Base-by-base conservation (phyloP, 2,888 invertebrate genomes). In the Dryobota labecula region DNA sequence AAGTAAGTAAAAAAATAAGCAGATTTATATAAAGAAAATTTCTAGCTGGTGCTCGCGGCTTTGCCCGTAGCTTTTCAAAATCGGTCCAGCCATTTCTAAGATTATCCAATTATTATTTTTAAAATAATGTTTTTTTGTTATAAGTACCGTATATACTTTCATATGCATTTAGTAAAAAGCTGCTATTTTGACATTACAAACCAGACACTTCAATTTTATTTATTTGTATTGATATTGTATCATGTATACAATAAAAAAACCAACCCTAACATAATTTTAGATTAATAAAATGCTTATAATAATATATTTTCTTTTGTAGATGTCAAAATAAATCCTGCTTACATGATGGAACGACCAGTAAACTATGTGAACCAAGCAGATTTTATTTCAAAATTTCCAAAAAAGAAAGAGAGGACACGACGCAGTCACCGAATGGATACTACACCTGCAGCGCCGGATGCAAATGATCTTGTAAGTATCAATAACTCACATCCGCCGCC, bases 311-410 rank as follows among this genome's bases (percentile, higher is more conserved):
- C 41, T 61, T 57, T 92, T 90, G 8, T 87, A 92, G 94, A 94
- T 71, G 90, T 96, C 11, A 88, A 84, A 69, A 93, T 97, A 0
- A 91, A 96, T 75, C 64, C 86, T 20, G 83, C 75, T 5, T 97
- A 97, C 84, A 82, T 92, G 63, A 47, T 82, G 1, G 90, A 92
- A 56, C 95, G 90, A 76, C 97, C 97, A 0, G 60, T 73, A 0
- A 91, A 94, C 82, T 97, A 97, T 84, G 87, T 90, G 0, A 92
- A 94, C 78, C 95, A 96, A 73, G 88, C 93, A 2, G 89, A 94
- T 1, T 97, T 96, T 84, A 96, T 97, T 80, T 84, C 94, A 47
- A 88, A 92, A n/a, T 97, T 96, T 0, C 88, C 87, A 56, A 92
- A 87, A 73, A 88, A 83, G 58, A 70, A 65, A n/a, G 87, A 86